A percentile compares a stretch with the other conserved stretches of the same genome.
Conservation (phyloP, 1,140 invertebrate species). For the Ceratina calcarata region DNA sequence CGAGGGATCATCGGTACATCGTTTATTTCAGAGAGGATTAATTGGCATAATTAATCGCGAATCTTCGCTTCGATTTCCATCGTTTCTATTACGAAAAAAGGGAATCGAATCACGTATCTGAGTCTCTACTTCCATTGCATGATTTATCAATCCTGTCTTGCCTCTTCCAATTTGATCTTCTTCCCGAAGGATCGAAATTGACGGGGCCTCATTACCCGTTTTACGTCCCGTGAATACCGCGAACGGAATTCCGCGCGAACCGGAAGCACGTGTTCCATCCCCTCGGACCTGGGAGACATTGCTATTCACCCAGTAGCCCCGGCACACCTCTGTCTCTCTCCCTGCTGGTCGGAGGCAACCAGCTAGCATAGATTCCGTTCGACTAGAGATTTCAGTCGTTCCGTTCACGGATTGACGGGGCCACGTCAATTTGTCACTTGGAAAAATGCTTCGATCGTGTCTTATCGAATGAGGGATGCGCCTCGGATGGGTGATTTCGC, state of each 20-base stretch:
- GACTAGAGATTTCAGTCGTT: constrained; percentile 2
- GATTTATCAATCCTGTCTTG: constrained; percentile 13
- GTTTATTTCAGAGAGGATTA: no score
- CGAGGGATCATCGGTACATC: no score
- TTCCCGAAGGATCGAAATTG: constrained; percentile 7
- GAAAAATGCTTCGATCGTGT: constrained; percentile 36
- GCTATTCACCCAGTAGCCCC: background rate
- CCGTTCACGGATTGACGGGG: constrained; percentile 16
- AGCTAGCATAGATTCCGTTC: background rate
- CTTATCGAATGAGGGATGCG: constrained; percentile 4
- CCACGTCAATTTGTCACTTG: constrained; percentile 34
- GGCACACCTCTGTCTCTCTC: background rate
- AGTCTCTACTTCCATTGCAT: constrained; percentile 9
- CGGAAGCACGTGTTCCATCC: constrained; percentile 23
- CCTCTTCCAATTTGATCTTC: constrained; percentile 2
- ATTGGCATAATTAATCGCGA: no score
- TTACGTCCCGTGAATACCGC: constrained; percentile 26
- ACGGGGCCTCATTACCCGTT: constrained; percentile 33
- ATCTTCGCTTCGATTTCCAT: no score
- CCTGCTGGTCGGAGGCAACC: background rate
- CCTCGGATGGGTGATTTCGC: constrained; percentile 17
- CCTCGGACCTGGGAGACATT: background rate
- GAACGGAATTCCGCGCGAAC: constrained; percentile 4
- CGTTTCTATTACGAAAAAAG: no score
- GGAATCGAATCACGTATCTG: constrained; percentile 29